Evolutionary conservation across 2,888 invertebrate genomes (phyloP).

Genomic region (Heliconius hortense): DNA sequence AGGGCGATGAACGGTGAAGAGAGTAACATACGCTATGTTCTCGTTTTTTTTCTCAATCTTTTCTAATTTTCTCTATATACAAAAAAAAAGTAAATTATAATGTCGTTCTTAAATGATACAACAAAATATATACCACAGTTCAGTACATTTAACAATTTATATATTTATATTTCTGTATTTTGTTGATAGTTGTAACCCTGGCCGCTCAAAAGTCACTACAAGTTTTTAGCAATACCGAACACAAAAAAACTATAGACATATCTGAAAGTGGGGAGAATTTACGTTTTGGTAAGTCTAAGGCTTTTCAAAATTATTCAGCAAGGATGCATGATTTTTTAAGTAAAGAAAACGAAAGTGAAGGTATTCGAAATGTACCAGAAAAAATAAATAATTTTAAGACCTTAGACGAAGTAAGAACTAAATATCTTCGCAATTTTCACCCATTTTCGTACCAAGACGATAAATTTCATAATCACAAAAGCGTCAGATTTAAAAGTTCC

Average conservation of each 20-base stretch:
- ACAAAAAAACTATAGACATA: too few species aligned
- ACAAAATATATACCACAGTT: too few species aligned
- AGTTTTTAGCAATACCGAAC: background rate
- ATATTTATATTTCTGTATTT: background rate
- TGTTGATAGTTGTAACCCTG: background rate
- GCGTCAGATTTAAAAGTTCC: background rate
- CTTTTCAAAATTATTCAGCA: background rate
- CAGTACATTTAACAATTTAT: too few species aligned
- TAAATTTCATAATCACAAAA: background rate
- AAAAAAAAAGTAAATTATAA: too few species aligned
- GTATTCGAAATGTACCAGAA: background rate
- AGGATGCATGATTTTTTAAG: background rate
- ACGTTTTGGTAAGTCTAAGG: background rate
- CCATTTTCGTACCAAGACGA: too few species aligned
- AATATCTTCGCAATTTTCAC: background rate
- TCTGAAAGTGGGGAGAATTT: background rate
- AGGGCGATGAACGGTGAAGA: too few species aligned
- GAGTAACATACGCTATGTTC: too few species aligned
- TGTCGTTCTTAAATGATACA: too few species aligned
- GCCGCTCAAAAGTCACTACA: background rate
- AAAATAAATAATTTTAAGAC: background rate
- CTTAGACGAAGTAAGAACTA: background rate
- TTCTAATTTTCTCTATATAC: too few species aligned
- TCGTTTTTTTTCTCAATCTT: too few species aligned
- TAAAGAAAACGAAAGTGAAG: background rate